A percentile compares a stretch with the other conserved stretches of the same genome.
phyloP scores from a whole-genome alignment of 2,888 invertebrate species.

The Dione vanillae region DNA sequence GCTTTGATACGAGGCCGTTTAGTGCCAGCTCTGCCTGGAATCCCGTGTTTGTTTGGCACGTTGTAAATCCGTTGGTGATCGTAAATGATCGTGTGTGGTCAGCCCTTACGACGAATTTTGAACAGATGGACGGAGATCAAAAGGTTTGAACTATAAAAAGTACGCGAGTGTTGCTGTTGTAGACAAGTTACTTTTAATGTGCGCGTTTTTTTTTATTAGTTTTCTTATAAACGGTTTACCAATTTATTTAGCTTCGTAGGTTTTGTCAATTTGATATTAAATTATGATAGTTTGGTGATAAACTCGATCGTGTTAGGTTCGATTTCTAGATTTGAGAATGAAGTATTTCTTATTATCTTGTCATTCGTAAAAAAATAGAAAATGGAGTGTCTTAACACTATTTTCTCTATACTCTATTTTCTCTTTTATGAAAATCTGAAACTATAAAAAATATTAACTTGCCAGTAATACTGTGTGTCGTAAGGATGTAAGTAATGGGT shows the following conservation, averaged over 20 bases:
- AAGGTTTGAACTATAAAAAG: slow-evolving; percentile 76
- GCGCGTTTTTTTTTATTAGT: slow-evolving; percentile 6
- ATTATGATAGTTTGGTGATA: too few relatives aligned
- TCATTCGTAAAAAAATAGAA: too few relatives aligned
- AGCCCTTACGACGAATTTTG: slow-evolving; percentile 82
- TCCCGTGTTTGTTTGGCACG: slow-evolving; percentile 80
- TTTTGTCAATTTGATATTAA: neutral
- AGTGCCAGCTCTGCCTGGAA: slow-evolving; percentile 76
- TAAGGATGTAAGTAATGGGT: neutral
- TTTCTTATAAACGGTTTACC: slow-evolving; percentile 32
- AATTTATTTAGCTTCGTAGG: neutral
- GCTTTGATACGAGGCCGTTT: slow-evolving; percentile 74
- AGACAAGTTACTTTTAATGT: slow-evolving; percentile 46
- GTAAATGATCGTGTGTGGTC: slow-evolving; percentile 83
- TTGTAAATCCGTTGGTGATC: slow-evolving; percentile 80
- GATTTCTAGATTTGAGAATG: too few relatives aligned
- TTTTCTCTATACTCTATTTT: neutral
- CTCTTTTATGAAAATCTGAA: too few relatives aligned
- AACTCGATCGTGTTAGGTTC: too few relatives aligned
- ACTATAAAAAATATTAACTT: neutral
- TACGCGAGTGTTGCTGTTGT: slow-evolving; percentile 72
- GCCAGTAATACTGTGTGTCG: neutral
- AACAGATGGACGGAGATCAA: slow-evolving; percentile 82
- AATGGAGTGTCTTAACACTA: neutral
- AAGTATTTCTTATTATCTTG: too few relatives aligned